Evolutionary conservation across 2,113 vertebrate genomes (phyloP).

Genomic region (Hystrix brachyura): DNA sequence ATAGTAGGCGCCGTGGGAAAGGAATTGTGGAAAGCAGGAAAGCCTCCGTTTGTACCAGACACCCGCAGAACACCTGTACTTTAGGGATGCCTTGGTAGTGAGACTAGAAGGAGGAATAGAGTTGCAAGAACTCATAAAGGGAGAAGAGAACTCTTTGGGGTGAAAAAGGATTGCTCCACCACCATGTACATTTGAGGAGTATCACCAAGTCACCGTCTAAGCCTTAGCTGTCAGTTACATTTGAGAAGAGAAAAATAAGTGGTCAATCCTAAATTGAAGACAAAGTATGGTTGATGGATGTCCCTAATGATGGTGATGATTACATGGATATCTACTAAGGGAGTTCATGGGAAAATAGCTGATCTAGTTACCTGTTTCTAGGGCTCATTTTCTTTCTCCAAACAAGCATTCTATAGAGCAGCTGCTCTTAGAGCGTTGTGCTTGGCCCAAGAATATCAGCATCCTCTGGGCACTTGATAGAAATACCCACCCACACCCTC

Average conservation of each 20-base stretch:
- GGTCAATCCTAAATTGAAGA: neutral
- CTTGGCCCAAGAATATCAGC: too few species aligned
- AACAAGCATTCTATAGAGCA: neutral
- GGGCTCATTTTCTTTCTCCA: too few species aligned
- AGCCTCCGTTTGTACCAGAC: neutral
- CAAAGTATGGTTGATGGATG: neutral
- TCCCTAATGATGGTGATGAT: neutral
- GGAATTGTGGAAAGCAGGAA: neutral
- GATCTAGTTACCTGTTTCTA: neutral
- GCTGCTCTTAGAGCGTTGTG: neutral
- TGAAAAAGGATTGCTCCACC: neutral
- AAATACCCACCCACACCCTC: neutral
- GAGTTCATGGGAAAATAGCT: neutral
- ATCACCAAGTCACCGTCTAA: neutral
- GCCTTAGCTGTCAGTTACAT: neutral
- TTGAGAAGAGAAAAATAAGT: neutral
- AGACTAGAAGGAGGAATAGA: neutral
- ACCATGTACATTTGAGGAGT: neutral
- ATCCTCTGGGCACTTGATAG: neutral
- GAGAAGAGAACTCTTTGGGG: neutral
- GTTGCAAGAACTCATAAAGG: neutral
- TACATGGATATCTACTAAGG: neutral
- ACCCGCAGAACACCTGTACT: fast-evolving
- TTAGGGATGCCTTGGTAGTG: too few species aligned
- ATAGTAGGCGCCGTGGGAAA: neutral